A percentile compares a stretch with the other conserved stretches of the same genome.
phyloP scores from a whole-genome alignment of 35 echinoderm and acorn worm species.

The Apostichopus parvimensis region DNA sequence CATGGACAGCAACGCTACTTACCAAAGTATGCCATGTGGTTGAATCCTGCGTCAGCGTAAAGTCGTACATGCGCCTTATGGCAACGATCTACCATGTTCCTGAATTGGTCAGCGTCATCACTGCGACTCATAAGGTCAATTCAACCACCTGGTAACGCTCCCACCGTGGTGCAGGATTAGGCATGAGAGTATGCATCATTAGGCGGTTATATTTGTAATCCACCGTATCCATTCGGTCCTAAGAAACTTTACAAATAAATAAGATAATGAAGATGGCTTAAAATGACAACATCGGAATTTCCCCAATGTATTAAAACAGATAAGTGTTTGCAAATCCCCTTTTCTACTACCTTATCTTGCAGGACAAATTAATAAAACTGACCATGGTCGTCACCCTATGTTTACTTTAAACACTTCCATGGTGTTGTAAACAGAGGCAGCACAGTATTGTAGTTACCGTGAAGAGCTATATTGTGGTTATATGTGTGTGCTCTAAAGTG shows the following conservation, averaged over 20 bases:
- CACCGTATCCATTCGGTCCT: slow-evolving; percentile 52
- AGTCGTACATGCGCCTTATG: slow-evolving; percentile 30
- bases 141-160: slow-evolving; percentile 44
- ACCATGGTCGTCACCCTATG: no score
- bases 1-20: neutral
- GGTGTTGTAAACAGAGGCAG: no score
- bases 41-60: slow-evolving; percentile 56
- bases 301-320: no score
- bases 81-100: slow-evolving; percentile 43
- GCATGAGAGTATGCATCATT: slow-evolving; percentile 22
- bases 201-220: slow-evolving; percentile 54
- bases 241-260: slow-evolving; percentile 19
- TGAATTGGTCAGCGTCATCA: slow-evolving; percentile 27
- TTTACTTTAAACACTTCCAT: no score
- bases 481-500: no score
- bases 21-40: slow-evolving; percentile 55
- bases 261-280: no score
- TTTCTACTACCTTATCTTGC: no score
- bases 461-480: no score
- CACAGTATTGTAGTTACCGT: no score
- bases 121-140: slow-evolving; percentile 50
- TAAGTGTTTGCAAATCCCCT: no score
- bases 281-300: no score
- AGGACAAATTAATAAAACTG: no score
- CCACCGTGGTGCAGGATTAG: slow-evolving; percentile 50